A percentile compares a stretch with the other conserved stretches of the same genome.
These are phyloP conservation scores for Columba janthina DNA, from an alignment of 2,113 vertebrate genomes.

Conservation along the genomic window DNA sequence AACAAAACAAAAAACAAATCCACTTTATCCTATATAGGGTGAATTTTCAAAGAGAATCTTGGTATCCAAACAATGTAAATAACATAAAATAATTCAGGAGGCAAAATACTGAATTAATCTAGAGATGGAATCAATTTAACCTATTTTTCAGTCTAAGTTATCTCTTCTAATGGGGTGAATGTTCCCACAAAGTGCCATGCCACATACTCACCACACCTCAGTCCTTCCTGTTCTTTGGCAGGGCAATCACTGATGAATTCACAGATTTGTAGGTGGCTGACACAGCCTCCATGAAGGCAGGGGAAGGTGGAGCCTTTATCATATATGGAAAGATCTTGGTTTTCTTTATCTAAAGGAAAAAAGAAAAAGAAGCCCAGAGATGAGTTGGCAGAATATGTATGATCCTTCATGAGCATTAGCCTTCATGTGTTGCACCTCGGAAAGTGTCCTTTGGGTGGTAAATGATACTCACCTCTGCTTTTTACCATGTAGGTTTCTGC, in stretches of 20 bases:
- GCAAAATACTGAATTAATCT: background rate
- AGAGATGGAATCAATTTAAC: background rate
- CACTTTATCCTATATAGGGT: background rate
- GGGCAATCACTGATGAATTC: constrained; percentile 84
- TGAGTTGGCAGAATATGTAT: background rate
- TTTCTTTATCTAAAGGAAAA: constrained; percentile 46
- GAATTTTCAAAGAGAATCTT: background rate
- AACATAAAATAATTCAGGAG: background rate
- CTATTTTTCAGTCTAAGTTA: background rate
- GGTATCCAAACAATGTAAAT: background rate
- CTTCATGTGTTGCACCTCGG: background rate
- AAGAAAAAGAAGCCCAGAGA: background rate
- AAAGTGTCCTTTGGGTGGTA: background rate
- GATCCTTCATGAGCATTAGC: background rate
- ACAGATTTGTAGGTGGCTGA: constrained; percentile 80
- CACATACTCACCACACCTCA: constrained; percentile 80
- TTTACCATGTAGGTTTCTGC: background rate
- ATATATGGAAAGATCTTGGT: background rate
- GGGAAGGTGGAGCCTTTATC: constrained; percentile 67
- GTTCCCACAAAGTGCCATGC: background rate
- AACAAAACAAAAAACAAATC: background rate
- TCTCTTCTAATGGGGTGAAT: background rate
- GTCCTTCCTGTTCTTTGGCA: constrained; percentile 75
- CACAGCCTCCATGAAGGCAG: constrained; percentile 77
- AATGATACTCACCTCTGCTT: background rate